Percentiles rank a stretch among this genome's conserved stretches.
phyloP scores from a whole-genome alignment of 92 coral and sea anemone genomes.

The Epizoanthus scotinus region DNA sequence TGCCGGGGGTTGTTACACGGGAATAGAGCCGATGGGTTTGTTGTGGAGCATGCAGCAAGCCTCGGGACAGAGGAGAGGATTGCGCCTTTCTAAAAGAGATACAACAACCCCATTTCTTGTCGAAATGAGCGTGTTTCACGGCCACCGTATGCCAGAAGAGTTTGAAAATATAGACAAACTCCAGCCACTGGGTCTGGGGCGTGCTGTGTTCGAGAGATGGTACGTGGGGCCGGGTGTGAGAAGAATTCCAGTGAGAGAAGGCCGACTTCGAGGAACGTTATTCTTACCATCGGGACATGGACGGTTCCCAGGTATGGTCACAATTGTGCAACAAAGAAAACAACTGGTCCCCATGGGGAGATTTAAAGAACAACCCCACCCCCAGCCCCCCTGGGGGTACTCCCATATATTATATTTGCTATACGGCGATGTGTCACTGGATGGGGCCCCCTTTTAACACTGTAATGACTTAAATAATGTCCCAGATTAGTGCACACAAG shows the following conservation, averaged over 20 bases:
- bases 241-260: constrained; percentile 16
- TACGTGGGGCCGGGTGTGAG: constrained; percentile 29
- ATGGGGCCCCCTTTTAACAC: too few species aligned
- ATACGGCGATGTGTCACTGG: too few species aligned
- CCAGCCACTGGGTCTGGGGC: not conserved
- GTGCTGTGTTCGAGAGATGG: constrained; percentile 19
- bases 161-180: not conserved
- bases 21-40: constrained; percentile 62
- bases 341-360: too few species aligned
- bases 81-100: constrained; percentile 49
- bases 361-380: too few species aligned
- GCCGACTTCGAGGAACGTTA: constrained; percentile 6
- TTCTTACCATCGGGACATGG: constrained; percentile 23
- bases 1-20: constrained; percentile 52
- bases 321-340: not conserved
- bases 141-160: constrained; percentile 5
- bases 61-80: constrained; percentile 56
- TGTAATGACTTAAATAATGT: too few species aligned
- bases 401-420: too few species aligned
- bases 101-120: constrained; percentile 50
- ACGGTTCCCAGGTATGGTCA: constrained; percentile 21
- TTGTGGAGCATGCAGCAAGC: constrained; percentile 59
- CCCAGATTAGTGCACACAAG: too few species aligned
- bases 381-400: too few species aligned
- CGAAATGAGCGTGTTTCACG: constrained; percentile 23